phyloP scores from a whole-genome alignment of 1,140 invertebrate species.

The Cherax quadricarinatus region DNA sequence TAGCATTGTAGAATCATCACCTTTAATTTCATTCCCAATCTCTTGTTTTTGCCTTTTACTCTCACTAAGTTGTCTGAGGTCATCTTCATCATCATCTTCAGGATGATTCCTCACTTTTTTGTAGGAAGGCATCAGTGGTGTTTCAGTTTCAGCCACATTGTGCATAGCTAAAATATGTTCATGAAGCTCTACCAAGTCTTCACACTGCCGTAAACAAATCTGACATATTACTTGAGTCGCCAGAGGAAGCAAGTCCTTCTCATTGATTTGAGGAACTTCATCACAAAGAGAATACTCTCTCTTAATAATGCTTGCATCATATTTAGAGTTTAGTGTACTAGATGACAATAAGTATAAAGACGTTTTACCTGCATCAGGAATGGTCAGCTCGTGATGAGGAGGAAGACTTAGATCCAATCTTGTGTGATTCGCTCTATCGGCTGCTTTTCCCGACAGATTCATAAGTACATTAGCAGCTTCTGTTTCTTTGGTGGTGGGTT shows the following conservation, averaged over 20 bases:
- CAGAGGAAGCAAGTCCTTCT: slow-evolving; percentile 58
- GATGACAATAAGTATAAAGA: slow-evolving; percentile 2
- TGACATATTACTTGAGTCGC: slow-evolving; percentile 64
- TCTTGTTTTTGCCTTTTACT: slow-evolving; percentile 5
- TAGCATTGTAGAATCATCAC: background rate
- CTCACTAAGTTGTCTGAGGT: background rate
- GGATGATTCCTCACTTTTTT: slow-evolving; percentile 22
- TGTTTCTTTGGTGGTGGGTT: slow-evolving; percentile 62
- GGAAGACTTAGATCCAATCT: slow-evolving; percentile 18
- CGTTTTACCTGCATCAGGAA: background rate
- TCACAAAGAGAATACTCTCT: slow-evolving; percentile 33
- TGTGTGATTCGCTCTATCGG: slow-evolving; percentile 36
- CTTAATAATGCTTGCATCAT: slow-evolving; percentile 5
- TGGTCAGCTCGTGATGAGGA: background rate
- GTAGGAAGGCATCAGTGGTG: slow-evolving; percentile 12
- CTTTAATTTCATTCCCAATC: background rate
- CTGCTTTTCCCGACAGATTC: slow-evolving; percentile 63
- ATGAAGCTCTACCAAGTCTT: slow-evolving; percentile 64
- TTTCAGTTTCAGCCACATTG: slow-evolving; percentile 35
- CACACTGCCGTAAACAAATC: slow-evolving; percentile 56
- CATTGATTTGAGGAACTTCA: slow-evolving; percentile 66
- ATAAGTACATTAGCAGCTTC: slow-evolving; percentile 68
- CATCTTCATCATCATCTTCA: slow-evolving; percentile 22
- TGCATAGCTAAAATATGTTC: slow-evolving; percentile 63
- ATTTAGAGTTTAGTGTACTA: slow-evolving; percentile 7